These are phyloP conservation scores for Tipula helvola DNA, from an alignment of 2,888 invertebrate species.

Conservation along the genomic window DNA sequence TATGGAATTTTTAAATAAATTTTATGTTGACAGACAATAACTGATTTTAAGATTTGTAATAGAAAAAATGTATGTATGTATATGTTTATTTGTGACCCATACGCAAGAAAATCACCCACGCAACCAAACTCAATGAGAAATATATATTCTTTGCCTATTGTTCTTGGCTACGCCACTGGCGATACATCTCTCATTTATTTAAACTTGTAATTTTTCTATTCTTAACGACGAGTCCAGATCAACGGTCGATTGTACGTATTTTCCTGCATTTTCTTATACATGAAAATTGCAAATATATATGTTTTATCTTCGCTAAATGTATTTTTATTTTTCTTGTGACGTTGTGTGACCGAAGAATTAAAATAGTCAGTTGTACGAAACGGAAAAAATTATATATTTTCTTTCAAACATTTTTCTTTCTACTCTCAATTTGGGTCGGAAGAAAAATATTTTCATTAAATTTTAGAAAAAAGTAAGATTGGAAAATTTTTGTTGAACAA, in stretches of 20 bases:
- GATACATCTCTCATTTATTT: neutral
- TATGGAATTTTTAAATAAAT: neutral
- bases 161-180: neutral
- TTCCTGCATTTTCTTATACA: neutral
- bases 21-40: neutral
- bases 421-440: neutral
- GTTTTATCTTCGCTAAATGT: constrained; percentile 7
- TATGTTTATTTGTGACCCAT: neutral
- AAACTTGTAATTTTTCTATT: neutral
- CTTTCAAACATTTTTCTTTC: neutral
- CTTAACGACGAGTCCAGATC: neutral
- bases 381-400: neutral
- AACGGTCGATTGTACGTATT: neutral
- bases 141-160: neutral
- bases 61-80: neutral
- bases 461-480: neutral
- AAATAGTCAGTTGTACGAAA: constrained; percentile 5
- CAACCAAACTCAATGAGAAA: neutral
- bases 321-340: constrained; percentile 11
- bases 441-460: constrained; percentile 7
- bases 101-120: neutral
- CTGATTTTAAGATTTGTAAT: neutral
- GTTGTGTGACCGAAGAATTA: neutral
- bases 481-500: neutral
- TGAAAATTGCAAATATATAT: neutral